Evolutionary conservation across 2,113 vertebrate species (phyloP), one percentile per base, ranked within the genome.

Genomic region (Mustela lutreola): DNA sequence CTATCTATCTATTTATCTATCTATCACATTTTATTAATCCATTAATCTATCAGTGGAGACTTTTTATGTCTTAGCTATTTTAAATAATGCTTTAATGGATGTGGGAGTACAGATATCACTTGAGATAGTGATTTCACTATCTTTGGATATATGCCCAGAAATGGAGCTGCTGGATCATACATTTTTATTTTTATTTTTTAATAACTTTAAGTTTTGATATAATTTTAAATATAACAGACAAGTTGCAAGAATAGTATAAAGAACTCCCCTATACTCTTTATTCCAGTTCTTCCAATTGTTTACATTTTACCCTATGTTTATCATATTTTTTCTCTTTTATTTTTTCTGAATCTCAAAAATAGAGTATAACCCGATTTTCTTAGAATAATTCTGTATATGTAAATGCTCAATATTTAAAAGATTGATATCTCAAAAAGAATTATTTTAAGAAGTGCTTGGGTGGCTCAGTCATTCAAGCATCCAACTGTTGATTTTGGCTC

Each of bases 321-420:
- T 84, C 21, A 42, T 53, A 53, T 21, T 65, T 36, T 90, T 80
- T 50, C 58, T 76, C 5, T 63, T 21, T 82, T 56, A 36, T 67
- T 79, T 82, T 94, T 88, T 31, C 21, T 58, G 84, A 42, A 80
- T 78, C 36, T 56, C 33, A 83, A 65, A 97, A 95, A 84, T 75
- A 21, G 11, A 75, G 36, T 71, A 21, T 33, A 87, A 39, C 11
- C 11, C 33, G 19, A 67, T 70, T 96, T 95, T 94, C 24, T 95
- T 45, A 83, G n/a, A 95, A 79, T 82, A 82, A 91, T 85, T 89
- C 19, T 93, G 42, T 92, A 3, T 79, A 45, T 90, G 7, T 89
- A 92, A 75, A 58, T 85, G 10, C 16, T 94, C 48, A 96, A 86
- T 82, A 97, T 50, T 94, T 94, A 79, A 97, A 94, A 92, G 5